A percentile compares a stretch with the other conserved stretches of the same genome.
Conservation (phyloP, 92 coral and sea anemone species). For the Phenganax marumi region DNA sequence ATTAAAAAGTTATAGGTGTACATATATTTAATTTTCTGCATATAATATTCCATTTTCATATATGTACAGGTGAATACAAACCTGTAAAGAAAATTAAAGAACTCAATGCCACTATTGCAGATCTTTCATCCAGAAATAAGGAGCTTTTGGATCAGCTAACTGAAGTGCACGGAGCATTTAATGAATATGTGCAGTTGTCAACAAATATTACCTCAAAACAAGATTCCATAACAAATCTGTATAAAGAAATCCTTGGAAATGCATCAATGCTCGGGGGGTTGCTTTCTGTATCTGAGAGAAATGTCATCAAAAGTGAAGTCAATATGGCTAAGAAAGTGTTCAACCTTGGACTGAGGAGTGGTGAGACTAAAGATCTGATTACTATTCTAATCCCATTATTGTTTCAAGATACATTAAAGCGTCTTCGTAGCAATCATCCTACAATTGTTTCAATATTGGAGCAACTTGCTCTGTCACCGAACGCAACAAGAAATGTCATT, state of each 20-base stretch:
- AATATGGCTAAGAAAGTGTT: slow-evolving; percentile 21
- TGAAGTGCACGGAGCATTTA: not conserved
- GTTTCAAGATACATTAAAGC: slow-evolving; percentile 25
- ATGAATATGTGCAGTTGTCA: not conserved
- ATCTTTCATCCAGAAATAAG: not conserved
- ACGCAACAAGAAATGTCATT: slow-evolving; percentile 6
- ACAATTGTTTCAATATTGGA: slow-evolving; percentile 45
- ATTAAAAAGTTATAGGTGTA: no score
- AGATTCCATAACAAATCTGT: not conserved
- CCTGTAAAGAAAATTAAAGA: not conserved
- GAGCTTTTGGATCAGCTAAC: not conserved
- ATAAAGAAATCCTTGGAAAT: slow-evolving; percentile 6
- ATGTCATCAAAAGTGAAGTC: slow-evolving; percentile 20
- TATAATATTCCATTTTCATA: no score
- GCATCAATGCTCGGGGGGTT: slow-evolving; percentile 12
- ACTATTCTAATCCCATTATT: slow-evolving; percentile 39
- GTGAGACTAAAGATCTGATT: slow-evolving; percentile 36
- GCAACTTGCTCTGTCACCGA: slow-evolving; percentile 39
- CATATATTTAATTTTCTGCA: no score
- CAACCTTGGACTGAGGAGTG: slow-evolving; percentile 40
- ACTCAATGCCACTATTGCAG: not conserved
- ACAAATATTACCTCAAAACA: not conserved
- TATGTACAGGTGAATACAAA: not conserved
- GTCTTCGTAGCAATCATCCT: slow-evolving; percentile 30
- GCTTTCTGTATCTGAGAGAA: not conserved